phyloP scores from a whole-genome alignment of 2,113 vertebrate species.

The Sula dactylatra region DNA sequence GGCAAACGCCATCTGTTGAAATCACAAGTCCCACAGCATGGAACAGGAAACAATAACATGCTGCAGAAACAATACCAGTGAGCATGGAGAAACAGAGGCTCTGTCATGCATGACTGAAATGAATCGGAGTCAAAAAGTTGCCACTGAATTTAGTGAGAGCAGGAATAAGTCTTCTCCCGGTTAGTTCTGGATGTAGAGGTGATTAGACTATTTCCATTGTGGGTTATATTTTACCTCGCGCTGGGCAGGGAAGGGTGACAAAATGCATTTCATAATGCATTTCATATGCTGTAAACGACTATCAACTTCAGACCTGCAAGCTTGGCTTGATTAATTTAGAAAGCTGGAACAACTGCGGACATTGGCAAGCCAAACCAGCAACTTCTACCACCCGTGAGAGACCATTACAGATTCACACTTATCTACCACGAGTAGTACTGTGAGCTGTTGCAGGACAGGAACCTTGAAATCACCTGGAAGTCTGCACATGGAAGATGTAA shows the following conservation, averaged over 20 bases:
- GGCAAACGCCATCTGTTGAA: accelerated
- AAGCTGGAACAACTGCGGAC: not conserved
- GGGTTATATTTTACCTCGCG: not conserved
- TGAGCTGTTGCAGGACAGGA: not conserved
- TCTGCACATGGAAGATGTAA: not conserved
- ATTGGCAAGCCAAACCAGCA: not conserved
- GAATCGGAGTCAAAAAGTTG: not conserved
- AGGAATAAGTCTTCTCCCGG: not conserved
- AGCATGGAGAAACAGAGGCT: accelerated
- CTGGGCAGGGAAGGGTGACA: not conserved
- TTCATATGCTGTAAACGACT: not conserved
- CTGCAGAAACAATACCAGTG: not conserved
- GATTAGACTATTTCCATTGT: not conserved
- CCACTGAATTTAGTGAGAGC: not conserved
- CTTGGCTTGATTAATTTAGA: not conserved
- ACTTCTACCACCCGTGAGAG: not conserved
- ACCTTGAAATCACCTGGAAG: not conserved
- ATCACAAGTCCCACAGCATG: not conserved
- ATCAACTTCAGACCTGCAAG: not conserved
- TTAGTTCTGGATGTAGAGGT: not conserved
- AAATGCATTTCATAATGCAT: not conserved
- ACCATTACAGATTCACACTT: not conserved
- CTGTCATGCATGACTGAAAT: not conserved
- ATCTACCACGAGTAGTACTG: accelerated
- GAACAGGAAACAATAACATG: not conserved